A percentile compares a stretch with the other conserved stretches of the same genome.
phyloP scores from a whole-genome alignment of 2,797 vertebrate genomes.

The Sparidentex hasta region DNA sequence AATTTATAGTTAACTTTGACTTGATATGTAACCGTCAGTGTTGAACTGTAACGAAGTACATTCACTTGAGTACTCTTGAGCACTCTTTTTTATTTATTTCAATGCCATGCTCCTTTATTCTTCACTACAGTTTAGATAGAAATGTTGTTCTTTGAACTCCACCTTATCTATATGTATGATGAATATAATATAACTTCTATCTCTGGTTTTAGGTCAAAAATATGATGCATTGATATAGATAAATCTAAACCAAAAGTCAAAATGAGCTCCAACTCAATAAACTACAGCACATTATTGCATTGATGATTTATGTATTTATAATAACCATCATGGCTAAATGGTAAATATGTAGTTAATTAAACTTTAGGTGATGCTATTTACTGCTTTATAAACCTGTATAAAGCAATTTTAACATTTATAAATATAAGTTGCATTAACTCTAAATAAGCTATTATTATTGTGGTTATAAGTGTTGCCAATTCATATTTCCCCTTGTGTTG shows the following conservation, averaged over 20 bases:
- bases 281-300: neutral
- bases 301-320: no score
- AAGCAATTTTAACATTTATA: no score
- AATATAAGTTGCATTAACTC: no score
- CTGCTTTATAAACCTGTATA: no score
- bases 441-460: no score
- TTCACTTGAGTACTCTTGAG: neutral
- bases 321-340: no score
- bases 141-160: neutral
- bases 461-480: no score
- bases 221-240: neutral
- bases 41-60: neutral
- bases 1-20: slow-evolving; percentile 13
- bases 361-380: no score
- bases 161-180: neutral
- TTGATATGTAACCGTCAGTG: neutral
- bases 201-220: neutral
- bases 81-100: no score
- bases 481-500: no score
- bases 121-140: neutral
- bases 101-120: neutral
- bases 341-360: no score
- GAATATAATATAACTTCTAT: neutral
- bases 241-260: no score
- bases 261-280: neutral